Evolutionary conservation across 1,140 invertebrate species (phyloP).

Genomic region (Lycorma delicatula): DNA sequence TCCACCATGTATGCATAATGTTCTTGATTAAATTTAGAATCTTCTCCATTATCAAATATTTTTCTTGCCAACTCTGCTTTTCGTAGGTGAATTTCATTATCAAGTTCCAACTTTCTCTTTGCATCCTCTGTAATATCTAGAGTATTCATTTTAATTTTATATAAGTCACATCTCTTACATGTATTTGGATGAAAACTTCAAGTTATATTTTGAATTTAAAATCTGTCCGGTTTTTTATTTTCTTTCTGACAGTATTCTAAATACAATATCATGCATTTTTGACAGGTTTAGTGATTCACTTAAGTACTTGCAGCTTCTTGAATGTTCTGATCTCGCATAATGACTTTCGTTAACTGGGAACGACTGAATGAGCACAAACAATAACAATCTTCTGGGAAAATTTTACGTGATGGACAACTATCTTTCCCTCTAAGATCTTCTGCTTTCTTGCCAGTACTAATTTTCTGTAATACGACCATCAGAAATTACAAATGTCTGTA

Average conservation of each 20-base stretch:
- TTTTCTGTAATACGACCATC: constrained; percentile 9
- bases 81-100: constrained; percentile 25
- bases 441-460: constrained; percentile 1
- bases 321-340: constrained; percentile 37
- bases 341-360: constrained; percentile 15
- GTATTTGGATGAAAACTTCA: constrained; percentile 39
- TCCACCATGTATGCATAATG: constrained; percentile 27
- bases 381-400: constrained; percentile 1
- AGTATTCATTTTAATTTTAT: constrained; percentile 17
- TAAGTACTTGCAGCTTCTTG: constrained; percentile 40
- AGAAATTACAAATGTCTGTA: constrained; percentile 9
- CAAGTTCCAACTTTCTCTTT: constrained; percentile 16
- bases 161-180: constrained; percentile 25
- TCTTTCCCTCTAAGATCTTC: constrained; percentile 1
- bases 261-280: constrained; percentile 43
- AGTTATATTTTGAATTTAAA: constrained; percentile 42
- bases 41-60: constrained; percentile 15
- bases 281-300: constrained; percentile 39
- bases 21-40: constrained; percentile 10
- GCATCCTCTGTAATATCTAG: constrained; percentile 1
- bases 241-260: constrained; percentile 25
- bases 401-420: constrained; percentile 2
- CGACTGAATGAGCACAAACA: constrained; percentile 4
- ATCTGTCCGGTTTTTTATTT: constrained; percentile 34
- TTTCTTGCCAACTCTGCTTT: constrained; percentile 19